Evolutionary conservation across 2,797 vertebrate species (phyloP).

Genomic region (Lindbergichthys nudifrons): DNA sequence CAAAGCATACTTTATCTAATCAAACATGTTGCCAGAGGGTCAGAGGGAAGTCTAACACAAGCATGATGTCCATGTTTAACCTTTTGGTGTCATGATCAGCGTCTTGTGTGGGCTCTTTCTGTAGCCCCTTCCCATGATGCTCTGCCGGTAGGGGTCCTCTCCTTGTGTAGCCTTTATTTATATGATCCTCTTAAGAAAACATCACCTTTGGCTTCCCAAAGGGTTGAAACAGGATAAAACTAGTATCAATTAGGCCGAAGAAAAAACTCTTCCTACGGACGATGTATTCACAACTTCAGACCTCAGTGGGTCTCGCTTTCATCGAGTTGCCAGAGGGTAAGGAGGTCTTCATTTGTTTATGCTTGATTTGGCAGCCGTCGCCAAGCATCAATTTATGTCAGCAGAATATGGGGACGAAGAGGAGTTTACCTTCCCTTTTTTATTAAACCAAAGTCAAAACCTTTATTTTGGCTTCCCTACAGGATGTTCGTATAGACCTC

Average conservation of each 20-base stretch:
- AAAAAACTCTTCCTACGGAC: slow-evolving; percentile 49
- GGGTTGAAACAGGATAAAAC: slow-evolving; percentile 75
- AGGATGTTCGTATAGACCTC: slow-evolving; percentile 23
- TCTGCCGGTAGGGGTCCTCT: slow-evolving; percentile 73
- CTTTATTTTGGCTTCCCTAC: neutral
- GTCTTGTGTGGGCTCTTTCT: slow-evolving; percentile 82
- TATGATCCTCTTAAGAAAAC: slow-evolving; percentile 76
- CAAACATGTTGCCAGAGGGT: slow-evolving; percentile 39
- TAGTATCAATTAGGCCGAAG: slow-evolving; percentile 73
- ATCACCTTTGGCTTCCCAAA: slow-evolving; percentile 78
- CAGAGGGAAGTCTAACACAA: slow-evolving; percentile 46
- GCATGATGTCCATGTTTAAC: slow-evolving; percentile 67
- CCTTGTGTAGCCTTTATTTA: slow-evolving; percentile 74
- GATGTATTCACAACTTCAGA: slow-evolving; percentile 60
- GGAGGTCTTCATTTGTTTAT: slow-evolving; percentile 71
- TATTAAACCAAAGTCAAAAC: neutral
- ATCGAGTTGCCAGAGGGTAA: slow-evolving; percentile 64
- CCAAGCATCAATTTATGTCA: slow-evolving; percentile 53
- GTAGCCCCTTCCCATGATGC: slow-evolving; percentile 80
- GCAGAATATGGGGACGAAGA: slow-evolving; percentile 44
- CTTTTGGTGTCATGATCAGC: slow-evolving; percentile 64
- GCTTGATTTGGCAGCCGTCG: slow-evolving; percentile 75
- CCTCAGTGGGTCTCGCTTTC: slow-evolving; percentile 66
- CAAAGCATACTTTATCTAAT: slow-evolving; percentile 27
- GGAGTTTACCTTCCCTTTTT: slow-evolving; percentile 37